Conservation (phyloP, 2,113 vertebrate species). For the Zapus hudsonius region DNA sequence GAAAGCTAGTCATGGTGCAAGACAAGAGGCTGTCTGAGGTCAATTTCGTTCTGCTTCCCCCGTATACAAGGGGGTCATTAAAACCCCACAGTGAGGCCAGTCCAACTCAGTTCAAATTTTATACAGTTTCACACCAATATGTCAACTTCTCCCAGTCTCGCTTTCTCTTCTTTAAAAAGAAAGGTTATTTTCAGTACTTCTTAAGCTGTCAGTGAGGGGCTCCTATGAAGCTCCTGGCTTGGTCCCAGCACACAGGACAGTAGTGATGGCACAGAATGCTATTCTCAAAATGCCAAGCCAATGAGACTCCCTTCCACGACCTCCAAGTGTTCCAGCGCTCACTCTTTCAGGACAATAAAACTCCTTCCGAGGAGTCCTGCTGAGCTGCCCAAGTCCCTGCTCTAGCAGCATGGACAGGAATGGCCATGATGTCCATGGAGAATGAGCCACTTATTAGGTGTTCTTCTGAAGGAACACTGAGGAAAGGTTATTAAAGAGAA, state of each 20-base stretch:
- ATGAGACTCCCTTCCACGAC: neutral
- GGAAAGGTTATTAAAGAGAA: slow-evolving; percentile 43
- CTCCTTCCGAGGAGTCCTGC: neutral
- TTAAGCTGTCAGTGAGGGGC: slow-evolving; percentile 7
- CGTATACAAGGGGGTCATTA: neutral
- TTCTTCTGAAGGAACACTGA: slow-evolving; percentile 13
- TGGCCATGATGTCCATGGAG: neutral
- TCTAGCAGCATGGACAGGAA: neutral
- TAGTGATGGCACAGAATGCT: neutral
- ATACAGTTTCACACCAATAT: neutral
- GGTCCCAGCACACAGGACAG: neutral
- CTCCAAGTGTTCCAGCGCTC: neutral
- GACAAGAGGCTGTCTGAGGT: neutral
- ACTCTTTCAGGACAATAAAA: neutral
- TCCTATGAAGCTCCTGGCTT: neutral
- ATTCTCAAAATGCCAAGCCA: neutral
- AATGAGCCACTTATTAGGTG: neutral
- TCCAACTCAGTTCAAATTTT: neutral
- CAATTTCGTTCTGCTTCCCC: neutral
- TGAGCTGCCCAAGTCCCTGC: neutral
- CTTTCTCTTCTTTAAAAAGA: slow-evolving; percentile 1
- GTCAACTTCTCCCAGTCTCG: neutral
- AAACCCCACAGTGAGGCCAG: neutral
- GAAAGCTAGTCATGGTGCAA: neutral
- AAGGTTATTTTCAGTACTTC: neutral